Conservation (phyloP, 2,797 vertebrate species). For the Characodon lateralis region DNA sequence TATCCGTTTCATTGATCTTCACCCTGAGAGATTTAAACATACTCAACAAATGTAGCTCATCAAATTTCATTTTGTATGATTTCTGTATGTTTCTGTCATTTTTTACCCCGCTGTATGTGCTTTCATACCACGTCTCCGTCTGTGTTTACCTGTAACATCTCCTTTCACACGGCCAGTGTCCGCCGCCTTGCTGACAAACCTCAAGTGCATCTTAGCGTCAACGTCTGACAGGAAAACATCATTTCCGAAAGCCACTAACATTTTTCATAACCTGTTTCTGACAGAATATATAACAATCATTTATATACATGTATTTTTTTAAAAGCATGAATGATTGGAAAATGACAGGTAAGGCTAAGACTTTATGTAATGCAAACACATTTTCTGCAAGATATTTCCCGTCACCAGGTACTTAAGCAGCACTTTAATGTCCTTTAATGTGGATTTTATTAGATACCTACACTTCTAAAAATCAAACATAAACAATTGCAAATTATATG, state of each 20-base stretch:
- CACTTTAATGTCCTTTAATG: not conserved
- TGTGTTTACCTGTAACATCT: conserved; percentile 21
- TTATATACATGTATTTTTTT: not conserved
- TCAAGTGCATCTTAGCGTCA: conserved; percentile 77
- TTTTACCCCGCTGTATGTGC: conserved; percentile 1
- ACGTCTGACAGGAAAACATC: conserved; percentile 30
- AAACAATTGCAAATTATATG: not conserved
- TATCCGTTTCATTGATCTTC: not conserved
- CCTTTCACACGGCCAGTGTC: conserved; percentile 38
- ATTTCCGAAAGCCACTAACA: conserved; percentile 20
- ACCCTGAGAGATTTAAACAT: not conserved
- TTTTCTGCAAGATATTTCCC: not conserved
- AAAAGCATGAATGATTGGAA: not conserved
- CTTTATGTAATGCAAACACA: not conserved
- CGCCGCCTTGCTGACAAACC: conserved; percentile 74
- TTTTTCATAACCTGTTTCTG: not conserved
- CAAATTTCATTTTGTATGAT: not conserved
- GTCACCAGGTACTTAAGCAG: too few species aligned
- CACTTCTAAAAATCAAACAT: not conserved
- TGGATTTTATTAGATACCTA: conserved; percentile 6
- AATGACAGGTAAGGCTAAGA: not conserved
- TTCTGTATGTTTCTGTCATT: not conserved
- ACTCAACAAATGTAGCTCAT: not conserved
- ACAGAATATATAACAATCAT: not conserved
- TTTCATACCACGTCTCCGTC: conserved; percentile 3